phyloP scores from a whole-genome alignment of 2,888 invertebrate genomes.

The Caenorhabditis sp. region DNA sequence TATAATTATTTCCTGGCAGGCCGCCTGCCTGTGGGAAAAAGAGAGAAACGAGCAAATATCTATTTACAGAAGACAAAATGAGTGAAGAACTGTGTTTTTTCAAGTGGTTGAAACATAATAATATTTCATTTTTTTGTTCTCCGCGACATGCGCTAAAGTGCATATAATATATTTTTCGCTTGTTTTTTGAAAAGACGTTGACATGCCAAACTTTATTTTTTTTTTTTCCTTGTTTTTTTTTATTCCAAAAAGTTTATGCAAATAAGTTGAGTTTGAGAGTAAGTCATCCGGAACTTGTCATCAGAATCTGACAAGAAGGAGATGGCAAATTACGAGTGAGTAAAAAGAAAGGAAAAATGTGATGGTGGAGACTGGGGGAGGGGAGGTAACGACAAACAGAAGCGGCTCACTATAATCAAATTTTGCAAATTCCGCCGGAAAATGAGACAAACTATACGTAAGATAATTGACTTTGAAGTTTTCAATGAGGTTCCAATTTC shows the following conservation, averaged over 20 bases:
- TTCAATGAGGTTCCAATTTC: too few species aligned
- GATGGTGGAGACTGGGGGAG: not conserved
- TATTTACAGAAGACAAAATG: not conserved
- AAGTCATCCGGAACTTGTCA: slow-evolving; percentile 37
- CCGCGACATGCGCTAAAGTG: not conserved
- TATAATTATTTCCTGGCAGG: slow-evolving; percentile 30
- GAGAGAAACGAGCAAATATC: not conserved
- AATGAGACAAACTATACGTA: not conserved
- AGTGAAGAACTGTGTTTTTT: slow-evolving; percentile 5
- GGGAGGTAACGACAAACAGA: not conserved
- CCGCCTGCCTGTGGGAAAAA: not conserved
- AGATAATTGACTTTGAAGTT: not conserved
- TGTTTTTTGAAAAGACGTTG: too few species aligned
- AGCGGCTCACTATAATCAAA: slow-evolving; percentile 14
- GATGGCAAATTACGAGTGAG: slow-evolving; percentile 11
- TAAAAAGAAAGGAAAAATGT: slow-evolving; percentile 15
- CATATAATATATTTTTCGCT: not conserved
- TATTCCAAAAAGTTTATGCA: not conserved
- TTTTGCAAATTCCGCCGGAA: slow-evolving; percentile 13
- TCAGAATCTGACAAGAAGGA: not conserved
- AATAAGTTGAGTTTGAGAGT: slow-evolving; percentile 10
- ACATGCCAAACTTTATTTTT: too few species aligned
- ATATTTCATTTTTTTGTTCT: slow-evolving; percentile 3
- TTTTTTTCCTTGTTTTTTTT: not conserved
- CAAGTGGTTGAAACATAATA: slow-evolving; percentile 14